Evolutionary conservation across 2,113 vertebrate species (phyloP).

Genomic region (Dromiciops gliroides): DNA sequence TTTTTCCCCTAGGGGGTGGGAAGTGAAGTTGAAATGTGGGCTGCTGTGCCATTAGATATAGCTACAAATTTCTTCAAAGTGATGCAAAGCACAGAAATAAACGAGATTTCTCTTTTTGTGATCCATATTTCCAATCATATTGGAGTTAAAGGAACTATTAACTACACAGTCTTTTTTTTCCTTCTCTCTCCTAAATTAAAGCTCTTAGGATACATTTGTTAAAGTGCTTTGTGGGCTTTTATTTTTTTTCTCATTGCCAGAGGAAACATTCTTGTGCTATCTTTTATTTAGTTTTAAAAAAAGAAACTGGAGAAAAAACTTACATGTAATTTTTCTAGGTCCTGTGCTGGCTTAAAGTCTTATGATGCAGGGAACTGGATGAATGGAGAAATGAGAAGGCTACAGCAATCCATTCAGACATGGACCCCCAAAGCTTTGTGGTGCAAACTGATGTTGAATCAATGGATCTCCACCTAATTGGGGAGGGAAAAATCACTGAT

Average conservation of each 20-base stretch:
- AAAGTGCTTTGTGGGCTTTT: slow-evolving; percentile 55
- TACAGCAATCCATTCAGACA: slow-evolving; percentile 88
- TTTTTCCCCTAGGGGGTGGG: background rate
- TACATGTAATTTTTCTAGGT: slow-evolving; percentile 87
- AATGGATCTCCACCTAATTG: slow-evolving; percentile 77
- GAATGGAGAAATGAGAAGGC: slow-evolving; percentile 79
- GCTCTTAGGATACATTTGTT: slow-evolving; percentile 65
- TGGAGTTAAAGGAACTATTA: slow-evolving; percentile 71
- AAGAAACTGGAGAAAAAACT: slow-evolving; percentile 77
- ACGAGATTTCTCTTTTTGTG: slow-evolving; percentile 1
- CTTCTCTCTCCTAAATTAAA: slow-evolving; percentile 68
- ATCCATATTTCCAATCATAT: slow-evolving; percentile 53
- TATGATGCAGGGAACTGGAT: slow-evolving; percentile 84
- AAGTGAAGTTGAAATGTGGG: background rate
- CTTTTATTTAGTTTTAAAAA: slow-evolving; percentile 56
- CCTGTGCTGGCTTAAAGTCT: slow-evolving; percentile 84
- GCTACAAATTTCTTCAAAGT: background rate
- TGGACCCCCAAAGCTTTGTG: slow-evolving; percentile 76
- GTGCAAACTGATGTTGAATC: slow-evolving; percentile 73
- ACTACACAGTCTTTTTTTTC: slow-evolving; percentile 64
- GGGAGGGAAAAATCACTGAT: slow-evolving; percentile 64
- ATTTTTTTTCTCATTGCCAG: slow-evolving; percentile 37
- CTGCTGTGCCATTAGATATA: background rate
- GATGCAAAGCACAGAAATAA: background rate
- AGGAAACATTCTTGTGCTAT: background rate